phyloP scores from a whole-genome alignment of 1,140 invertebrate genomes.

The Leptopilina boulardi region DNA sequence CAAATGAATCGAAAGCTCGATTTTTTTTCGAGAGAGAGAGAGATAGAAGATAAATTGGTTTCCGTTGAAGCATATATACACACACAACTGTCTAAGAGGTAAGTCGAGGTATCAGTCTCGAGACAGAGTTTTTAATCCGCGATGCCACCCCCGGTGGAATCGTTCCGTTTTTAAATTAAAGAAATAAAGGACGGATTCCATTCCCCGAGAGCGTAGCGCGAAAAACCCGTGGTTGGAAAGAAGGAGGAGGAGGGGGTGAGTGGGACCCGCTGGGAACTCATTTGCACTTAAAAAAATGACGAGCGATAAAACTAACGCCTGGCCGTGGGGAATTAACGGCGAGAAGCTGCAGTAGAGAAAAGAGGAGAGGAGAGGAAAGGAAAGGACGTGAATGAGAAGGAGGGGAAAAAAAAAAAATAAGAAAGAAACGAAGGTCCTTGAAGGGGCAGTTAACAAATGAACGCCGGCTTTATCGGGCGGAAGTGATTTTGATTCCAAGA shows the following conservation, averaged over 20 bases:
- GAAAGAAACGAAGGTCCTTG: slow-evolving; percentile 52
- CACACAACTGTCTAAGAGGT: neutral
- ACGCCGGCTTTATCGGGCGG: slow-evolving; percentile 72
- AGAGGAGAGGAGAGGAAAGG: neutral
- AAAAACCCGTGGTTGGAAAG: slow-evolving; percentile 40
- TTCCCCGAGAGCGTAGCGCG: slow-evolving; percentile 38
- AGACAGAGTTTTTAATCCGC: slow-evolving; percentile 67
- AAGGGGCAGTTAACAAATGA: slow-evolving; percentile 72
- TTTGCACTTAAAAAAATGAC: slow-evolving; percentile 76
- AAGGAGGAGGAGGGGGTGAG: too few relatives aligned
- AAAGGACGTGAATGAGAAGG: slow-evolving; percentile 34
- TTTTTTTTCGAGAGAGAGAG: neutral
- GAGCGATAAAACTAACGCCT: slow-evolving; percentile 74
- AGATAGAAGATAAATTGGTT: slow-evolving; percentile 20
- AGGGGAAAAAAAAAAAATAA: slow-evolving; percentile 35
- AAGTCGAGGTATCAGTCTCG: slow-evolving; percentile 40
- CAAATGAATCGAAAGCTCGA: slow-evolving; percentile 4
- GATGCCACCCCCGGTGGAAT: slow-evolving; percentile 64
- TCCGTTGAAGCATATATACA: slow-evolving; percentile 15
- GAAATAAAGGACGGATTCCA: slow-evolving; percentile 66
- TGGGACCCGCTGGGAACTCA: slow-evolving; percentile 66
- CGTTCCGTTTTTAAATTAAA: slow-evolving; percentile 71
- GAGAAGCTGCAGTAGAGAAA: slow-evolving; percentile 49
- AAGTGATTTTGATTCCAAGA: slow-evolving; percentile 73
- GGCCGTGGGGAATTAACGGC: slow-evolving; percentile 64